Percentiles rank a stretch among this genome's conserved stretches.
Evolutionary conservation across 2,888 invertebrate species (phyloP).

Genomic region (Entomobrya multifasciata): DNA sequence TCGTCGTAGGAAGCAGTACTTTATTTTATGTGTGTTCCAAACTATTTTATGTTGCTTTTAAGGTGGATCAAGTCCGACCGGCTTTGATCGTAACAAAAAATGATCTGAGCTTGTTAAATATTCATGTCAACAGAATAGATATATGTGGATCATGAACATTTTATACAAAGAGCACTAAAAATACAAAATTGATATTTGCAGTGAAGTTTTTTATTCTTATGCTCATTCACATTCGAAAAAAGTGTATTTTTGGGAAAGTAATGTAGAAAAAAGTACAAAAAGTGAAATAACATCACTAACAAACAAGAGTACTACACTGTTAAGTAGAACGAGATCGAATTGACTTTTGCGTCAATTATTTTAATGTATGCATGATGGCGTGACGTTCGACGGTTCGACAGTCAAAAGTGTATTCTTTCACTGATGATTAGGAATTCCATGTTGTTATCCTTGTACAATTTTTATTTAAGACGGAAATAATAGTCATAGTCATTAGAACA

Average conservation of each 20-base stretch:
- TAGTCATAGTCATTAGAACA: conserved; percentile 15
- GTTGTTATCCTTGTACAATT: not conserved
- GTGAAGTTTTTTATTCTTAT: no score
- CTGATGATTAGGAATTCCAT: conserved; percentile 2
- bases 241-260: no score
- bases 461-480: not conserved
- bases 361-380: conserved; percentile 32
- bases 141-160: no score
- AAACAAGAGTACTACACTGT: not conserved
- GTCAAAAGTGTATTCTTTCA: not conserved
- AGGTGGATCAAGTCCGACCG: conserved; percentile 12
- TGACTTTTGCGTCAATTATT: conserved; percentile 28
- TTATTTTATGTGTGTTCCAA: conserved; percentile 14
- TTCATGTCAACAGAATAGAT: conserved; percentile 24
- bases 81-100: conserved; percentile 25
- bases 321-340: conserved; percentile 25
- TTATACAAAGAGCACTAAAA: no score
- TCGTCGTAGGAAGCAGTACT: not conserved
- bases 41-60: conserved; percentile 35
- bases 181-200: no score
- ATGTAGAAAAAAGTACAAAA: not conserved
- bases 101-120: conserved; percentile 36
- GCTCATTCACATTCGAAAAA: no score
- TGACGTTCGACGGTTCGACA: not conserved
- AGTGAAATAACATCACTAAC: not conserved